phyloP scores from a whole-genome alignment of 2,888 invertebrate genomes.

The Agriopis marginaria region DNA sequence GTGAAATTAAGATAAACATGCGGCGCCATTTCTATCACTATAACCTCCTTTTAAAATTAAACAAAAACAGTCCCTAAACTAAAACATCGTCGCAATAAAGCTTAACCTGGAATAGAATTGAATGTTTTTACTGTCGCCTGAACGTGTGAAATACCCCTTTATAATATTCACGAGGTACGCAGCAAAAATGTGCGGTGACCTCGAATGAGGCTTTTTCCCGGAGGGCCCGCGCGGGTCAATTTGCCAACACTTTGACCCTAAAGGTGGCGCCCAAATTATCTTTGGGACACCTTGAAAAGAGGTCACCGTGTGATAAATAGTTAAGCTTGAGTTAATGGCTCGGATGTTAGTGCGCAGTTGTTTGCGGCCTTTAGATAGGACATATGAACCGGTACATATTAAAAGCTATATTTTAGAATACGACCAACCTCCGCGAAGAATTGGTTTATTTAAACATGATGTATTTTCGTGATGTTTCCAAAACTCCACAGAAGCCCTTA shows the following conservation, averaged over 20 bases:
- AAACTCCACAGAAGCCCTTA: too few relatives aligned
- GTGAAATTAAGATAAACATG: constrained; percentile 25
- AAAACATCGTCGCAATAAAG: constrained; percentile 58
- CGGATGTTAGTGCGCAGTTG: constrained; percentile 55
- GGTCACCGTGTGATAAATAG: constrained; percentile 72
- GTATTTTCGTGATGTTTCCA: too few relatives aligned
- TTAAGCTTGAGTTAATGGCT: constrained; percentile 70
- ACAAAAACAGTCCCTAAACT: constrained; percentile 43
- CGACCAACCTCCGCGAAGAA: background rate
- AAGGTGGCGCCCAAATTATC: constrained; percentile 72
- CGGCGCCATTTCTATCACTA: constrained; percentile 12
- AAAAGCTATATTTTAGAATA: constrained; percentile 24
- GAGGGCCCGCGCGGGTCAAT: constrained; percentile 67
- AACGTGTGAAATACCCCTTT: constrained; percentile 71
- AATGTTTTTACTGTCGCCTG: constrained; percentile 66
- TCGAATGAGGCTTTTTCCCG: constrained; percentile 65
- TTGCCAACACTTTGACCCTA: constrained; percentile 72
- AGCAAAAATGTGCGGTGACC: constrained; percentile 71
- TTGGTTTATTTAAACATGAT: too few relatives aligned
- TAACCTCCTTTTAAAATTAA: constrained; percentile 39
- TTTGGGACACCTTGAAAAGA: constrained; percentile 69
- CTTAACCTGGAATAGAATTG: constrained; percentile 58
- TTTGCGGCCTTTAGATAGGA: constrained; percentile 31
- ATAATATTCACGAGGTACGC: constrained; percentile 71
- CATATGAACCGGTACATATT: constrained; percentile 25